Evolutionary conservation across 2,888 invertebrate species (phyloP), one percentile per base, ranked within the genome.

Genomic region (Ditula angustiorana): DNA sequence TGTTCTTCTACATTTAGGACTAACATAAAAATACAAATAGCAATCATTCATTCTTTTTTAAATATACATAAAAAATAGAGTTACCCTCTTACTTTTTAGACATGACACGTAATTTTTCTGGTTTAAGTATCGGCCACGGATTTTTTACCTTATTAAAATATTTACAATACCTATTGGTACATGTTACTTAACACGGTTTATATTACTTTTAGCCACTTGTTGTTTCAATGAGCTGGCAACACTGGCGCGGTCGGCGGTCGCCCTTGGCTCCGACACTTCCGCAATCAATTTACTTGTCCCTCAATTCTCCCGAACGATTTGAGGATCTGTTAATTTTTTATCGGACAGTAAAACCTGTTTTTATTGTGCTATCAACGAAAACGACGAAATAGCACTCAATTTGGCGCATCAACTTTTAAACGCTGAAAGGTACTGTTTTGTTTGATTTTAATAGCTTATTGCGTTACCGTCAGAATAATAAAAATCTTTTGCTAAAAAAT

Each of bases 251-350:
- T 13, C 11, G 41, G 11, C 55, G 7, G 50, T 21, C 8, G 16
- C 30, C 19, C n/a, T 16, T 8, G 7, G n/a, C 30, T 19, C 23
- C 33, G 46, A 16, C 23, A 53, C 46, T 59, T 58, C 46, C 26
- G 44, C 35, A 46, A 58, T 59, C 46, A 53, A 53, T 53, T 64
- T 47, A 35, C 46, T 59, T 58, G 28, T 64, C 53, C 28, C 58
- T 23, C 52, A 52, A 33, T 44, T 23, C 58, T 13, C 35, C 30
- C 50, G 24, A 47, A n/a, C 58, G 23, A 28, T 52, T 64, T 57
- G 50, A 37, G 24, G 41, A 52, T 28, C 33, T 57, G 23, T 50
- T 52, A 52, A 58, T 44, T 64, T 58, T 59, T 53, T 44, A 64
- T 59, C 44, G 58, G 35, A 11, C 26, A 24, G 23, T 58, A 59